These are phyloP conservation scores for Globodera rostochiensis DNA, from an alignment of 1,140 invertebrate genomes.

Conservation along the genomic window DNA sequence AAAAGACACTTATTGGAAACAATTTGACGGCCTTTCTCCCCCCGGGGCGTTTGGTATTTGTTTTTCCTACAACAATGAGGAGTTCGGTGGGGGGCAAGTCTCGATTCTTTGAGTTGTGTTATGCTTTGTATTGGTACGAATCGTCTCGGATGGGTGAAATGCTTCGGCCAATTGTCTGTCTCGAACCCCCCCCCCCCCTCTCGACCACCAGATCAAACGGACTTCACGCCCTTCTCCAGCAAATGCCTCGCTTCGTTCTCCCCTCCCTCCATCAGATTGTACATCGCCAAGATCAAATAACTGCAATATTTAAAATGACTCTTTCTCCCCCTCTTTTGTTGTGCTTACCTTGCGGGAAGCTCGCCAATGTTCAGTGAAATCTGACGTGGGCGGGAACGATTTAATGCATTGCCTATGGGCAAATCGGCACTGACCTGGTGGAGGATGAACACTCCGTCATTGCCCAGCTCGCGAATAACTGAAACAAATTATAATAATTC, in stretches of 20 bases:
- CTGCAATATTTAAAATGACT: constrained; percentile 36
- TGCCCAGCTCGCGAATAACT: constrained; percentile 54
- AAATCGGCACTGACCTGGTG: constrained; percentile 38
- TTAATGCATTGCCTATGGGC: background rate
- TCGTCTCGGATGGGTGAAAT: too few species aligned
- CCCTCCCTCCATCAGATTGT: constrained; percentile 50
- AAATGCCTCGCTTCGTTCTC: constrained; percentile 42
- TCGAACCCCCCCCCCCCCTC: too few species aligned
- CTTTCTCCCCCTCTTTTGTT: background rate
- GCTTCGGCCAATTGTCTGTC: too few species aligned
- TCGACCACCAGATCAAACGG: background rate
- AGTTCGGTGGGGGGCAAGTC: background rate
- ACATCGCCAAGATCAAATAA: constrained; percentile 61
- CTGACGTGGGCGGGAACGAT: background rate
- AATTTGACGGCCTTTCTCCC: too few species aligned
- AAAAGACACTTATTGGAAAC: too few species aligned
- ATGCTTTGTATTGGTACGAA: too few species aligned
- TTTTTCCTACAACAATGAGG: background rate
- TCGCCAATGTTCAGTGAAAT: constrained; percentile 63
- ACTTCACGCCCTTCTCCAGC: constrained; percentile 8
- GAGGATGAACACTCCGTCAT: constrained; percentile 60
- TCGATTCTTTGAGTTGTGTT: background rate
- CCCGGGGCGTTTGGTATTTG: too few species aligned
- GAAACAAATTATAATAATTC: background rate
- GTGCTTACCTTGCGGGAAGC: constrained; percentile 59